These are phyloP conservation scores for Agrotis exclamationis DNA, from an alignment of 2,888 invertebrate genomes.

Conservation along the genomic window DNA sequence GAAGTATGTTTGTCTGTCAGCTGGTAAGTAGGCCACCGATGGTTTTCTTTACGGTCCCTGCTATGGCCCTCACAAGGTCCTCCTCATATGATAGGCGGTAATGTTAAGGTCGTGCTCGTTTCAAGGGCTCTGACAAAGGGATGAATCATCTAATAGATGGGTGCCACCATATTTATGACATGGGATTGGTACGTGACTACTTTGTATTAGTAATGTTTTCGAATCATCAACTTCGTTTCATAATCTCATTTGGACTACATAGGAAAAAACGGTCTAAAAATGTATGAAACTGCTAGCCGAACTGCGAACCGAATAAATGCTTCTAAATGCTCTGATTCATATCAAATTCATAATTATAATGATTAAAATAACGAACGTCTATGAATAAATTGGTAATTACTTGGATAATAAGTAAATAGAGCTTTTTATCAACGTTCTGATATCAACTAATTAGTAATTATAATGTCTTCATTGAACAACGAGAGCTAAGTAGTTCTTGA, in stretches of 20 bases:
- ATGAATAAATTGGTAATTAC: not conserved
- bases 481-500: not conserved
- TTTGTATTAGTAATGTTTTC: slow-evolving; percentile 25
- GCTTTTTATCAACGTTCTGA: not conserved
- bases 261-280: not conserved
- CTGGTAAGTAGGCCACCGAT: slow-evolving; percentile 85
- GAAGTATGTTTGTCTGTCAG: slow-evolving; percentile 71
- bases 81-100: slow-evolving; percentile 73
- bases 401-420: not conserved
- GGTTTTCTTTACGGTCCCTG: slow-evolving; percentile 85
- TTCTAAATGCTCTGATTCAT: not conserved
- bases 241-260: not conserved
- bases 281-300: not conserved
- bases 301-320: not conserved
- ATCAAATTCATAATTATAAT: not conserved
- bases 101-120: slow-evolving; percentile 75
- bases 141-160: slow-evolving; percentile 58
- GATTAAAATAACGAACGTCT: not conserved
- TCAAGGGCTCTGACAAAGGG: slow-evolving; percentile 38
- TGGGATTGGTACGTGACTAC: slow-evolving; percentile 45
- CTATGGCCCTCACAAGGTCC: slow-evolving; percentile 82
- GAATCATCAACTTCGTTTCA: not conserved
- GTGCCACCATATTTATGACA: slow-evolving; percentile 19
- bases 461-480: slow-evolving; percentile 1
- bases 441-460: not conserved